Conservation (phyloP, 1,140 invertebrate species). For the Tetramorium simillimum region DNA sequence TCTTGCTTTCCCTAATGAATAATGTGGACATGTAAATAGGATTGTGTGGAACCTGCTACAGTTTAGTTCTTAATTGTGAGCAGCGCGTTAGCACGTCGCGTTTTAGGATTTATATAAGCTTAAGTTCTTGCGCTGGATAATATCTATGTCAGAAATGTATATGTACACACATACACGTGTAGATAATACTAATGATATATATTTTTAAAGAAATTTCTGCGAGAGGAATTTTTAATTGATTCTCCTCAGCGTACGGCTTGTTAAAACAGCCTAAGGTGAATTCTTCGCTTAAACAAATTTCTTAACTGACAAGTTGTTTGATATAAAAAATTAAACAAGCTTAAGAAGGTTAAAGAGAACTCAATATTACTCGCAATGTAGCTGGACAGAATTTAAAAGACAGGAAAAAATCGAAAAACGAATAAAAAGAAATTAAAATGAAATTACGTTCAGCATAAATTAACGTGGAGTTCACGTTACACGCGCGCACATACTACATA, state of each 20-base stretch:
- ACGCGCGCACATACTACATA: background rate
- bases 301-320: slow-evolving; percentile 55
- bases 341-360: background rate
- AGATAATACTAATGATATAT: slow-evolving; percentile 23
- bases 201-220: slow-evolving; percentile 18
- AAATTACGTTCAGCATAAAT: background rate
- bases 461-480: background rate
- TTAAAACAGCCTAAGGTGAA: slow-evolving; percentile 44
- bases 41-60: slow-evolving; percentile 32
- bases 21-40: slow-evolving; percentile 48
- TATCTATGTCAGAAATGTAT: background rate
- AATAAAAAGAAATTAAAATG: background rate
- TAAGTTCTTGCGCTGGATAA: slow-evolving; percentile 19
- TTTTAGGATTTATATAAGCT: slow-evolving; percentile 31
- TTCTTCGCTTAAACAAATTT: slow-evolving; percentile 53
- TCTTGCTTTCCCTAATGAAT: slow-evolving; percentile 70
- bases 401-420: background rate
- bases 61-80: slow-evolving; percentile 52
- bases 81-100: background rate
- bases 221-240: slow-evolving; percentile 44
- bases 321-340: slow-evolving; percentile 43
- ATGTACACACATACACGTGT: background rate
- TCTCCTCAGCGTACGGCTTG: background rate
- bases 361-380: background rate
- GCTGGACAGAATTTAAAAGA: background rate